Base-by-base conservation (phyloP, 2,113 vertebrate genomes). In the Gobio gobio region DNA sequence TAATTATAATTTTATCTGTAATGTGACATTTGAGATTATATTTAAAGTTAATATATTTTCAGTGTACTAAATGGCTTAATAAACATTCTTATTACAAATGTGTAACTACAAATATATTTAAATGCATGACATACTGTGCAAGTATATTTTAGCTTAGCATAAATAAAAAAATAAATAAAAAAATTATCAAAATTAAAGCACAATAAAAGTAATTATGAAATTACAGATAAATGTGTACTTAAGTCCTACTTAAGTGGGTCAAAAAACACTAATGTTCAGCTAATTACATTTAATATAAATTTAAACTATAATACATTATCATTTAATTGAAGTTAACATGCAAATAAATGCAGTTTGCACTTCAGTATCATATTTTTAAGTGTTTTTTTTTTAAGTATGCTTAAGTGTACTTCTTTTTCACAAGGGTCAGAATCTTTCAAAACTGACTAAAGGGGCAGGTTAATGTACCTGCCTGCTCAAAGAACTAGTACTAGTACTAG, bases 401-500 rank as follows among this genome's bases (percentile, higher is more conserved):
- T 47, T 10, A 59, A 59, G 1, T 59, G 22, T 4, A n/a, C 58
- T 59, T 9, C 7, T 59, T 59, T 59, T 59, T 4, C 29, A 58
- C 3, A 58, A 22, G 56, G 20, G 56, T n/a, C 8, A 24, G 58
- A 24, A 24, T 10, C 10, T 61, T 61, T 61, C 10, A 5, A 63
- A 63, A 26, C 9, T 61, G 59, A 61, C 26, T n/a, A 29, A 29
- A 13, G 59, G 58, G n/a, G 4, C 59, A 61, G 61, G 29, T 36
- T 33, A 29, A 26, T 29, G 0, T 87, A 98, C 98, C 98, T 0
- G 98, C 99, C 92, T 99, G 98, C 22, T 95, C 82, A 49, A 4
- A 51, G 1, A 51, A 16, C 4, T 51, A 51, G 49, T 51, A 51
- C 49, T 51, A 51, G 49, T 51, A 51, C 49, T 51, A 51, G 49